phyloP scores from a whole-genome alignment of 2,113 vertebrate genomes.

The Brachyhypopomus occidentalis region DNA sequence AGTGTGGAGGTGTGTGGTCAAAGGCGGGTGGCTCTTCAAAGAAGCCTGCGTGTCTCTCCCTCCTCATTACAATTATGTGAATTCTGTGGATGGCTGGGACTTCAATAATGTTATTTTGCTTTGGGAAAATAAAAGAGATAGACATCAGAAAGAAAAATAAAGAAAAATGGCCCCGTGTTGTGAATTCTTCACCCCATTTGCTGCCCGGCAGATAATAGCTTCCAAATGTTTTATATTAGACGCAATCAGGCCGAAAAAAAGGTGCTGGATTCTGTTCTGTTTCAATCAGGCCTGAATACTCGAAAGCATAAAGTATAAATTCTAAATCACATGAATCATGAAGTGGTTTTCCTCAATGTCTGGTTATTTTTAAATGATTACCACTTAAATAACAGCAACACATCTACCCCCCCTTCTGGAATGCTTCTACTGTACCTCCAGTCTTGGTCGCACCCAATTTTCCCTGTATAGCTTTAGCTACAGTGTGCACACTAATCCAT shows the following conservation, averaged over 20 bases:
- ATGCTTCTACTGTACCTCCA: no score
- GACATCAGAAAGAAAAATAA: conserved; percentile 68
- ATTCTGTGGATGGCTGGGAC: conserved; percentile 73
- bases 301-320: neutral
- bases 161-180: conserved; percentile 65
- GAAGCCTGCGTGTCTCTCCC: conserved; percentile 55
- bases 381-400: neutral
- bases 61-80: conserved; percentile 62
- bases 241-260: conserved; percentile 54
- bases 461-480: neutral
- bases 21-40: conserved; percentile 61
- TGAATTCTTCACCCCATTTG: conserved; percentile 64
- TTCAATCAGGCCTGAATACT: conserved; percentile 28
- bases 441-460: no score
- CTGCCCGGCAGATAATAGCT: conserved; percentile 55
- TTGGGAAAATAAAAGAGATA: conserved; percentile 66
- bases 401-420: neutral
- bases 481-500: neutral
- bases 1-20: conserved; percentile 38
- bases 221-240: conserved; percentile 67
- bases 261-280: conserved; percentile 33
- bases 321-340: neutral
- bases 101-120: conserved; percentile 72
- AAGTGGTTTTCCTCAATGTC: neutral
- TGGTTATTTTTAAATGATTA: neutral